Evolutionary conservation across 2,888 invertebrate genomes (phyloP).

Genomic region (Imbricaverruca yamaguchii): DNA sequence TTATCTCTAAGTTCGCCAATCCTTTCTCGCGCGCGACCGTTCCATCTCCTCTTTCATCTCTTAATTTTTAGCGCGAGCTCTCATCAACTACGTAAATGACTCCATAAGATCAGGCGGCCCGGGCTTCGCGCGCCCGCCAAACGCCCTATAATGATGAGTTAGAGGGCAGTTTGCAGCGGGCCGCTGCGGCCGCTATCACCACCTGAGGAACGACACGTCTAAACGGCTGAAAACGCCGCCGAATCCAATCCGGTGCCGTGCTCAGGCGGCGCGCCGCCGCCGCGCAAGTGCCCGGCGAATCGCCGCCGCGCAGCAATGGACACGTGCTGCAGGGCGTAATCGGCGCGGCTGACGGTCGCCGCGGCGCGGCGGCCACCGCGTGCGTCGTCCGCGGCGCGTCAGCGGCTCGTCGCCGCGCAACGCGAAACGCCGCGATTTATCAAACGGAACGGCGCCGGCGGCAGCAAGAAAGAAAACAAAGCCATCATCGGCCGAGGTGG

Average conservation of each 20-base stretch:
- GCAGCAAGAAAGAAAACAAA: no score
- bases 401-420: not conserved
- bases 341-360: not conserved
- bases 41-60: constrained; percentile 22
- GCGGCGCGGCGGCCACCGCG: not conserved
- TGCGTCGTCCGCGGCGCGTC: not conserved
- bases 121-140: not conserved
- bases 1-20: constrained; percentile 21
- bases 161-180: not conserved
- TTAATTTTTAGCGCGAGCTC: constrained; percentile 15
- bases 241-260: constrained; percentile 8
- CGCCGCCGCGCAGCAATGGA: constrained; percentile 12
- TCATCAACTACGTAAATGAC: constrained; percentile 21
- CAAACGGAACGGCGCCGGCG: not conserved
- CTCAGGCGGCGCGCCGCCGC: not conserved
- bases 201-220: constrained; percentile 13
- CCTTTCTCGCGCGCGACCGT: constrained; percentile 17
- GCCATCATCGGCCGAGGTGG: not conserved
- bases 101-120: constrained; percentile 15
- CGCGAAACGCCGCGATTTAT: not conserved
- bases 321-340: constrained; percentile 3
- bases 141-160: constrained; percentile 20
- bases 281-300: not conserved
- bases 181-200: not conserved
- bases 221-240: constrained; percentile 1